Base-by-base conservation (phyloP, 2,888 invertebrate species). In the Drosophila suboccidentalis region DNA sequence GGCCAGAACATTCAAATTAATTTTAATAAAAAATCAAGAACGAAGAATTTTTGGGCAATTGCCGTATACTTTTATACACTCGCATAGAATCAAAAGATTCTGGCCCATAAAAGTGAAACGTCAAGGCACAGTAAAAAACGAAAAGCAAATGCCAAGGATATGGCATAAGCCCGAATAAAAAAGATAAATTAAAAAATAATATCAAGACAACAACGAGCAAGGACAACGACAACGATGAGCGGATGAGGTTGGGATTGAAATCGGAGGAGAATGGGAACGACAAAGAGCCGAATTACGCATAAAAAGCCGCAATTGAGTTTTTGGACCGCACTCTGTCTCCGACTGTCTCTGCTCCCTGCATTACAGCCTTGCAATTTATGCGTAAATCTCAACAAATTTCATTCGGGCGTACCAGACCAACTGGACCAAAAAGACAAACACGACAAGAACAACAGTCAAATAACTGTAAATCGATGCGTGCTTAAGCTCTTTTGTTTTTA, bases 161-260 rank as follows among this genome's bases (percentile, higher is more conserved):
- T 58, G 72, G 62, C 80, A 59, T 74, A 75, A 83, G 73, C 75
- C 67, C 65, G 69, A 72, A 84, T 78, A 88, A 80, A 85, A 88
- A 85, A 88, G 75, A 81, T 85, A 88, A 88, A 85, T 85, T 88
- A 83, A 83, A 85, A 88, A 88, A 83, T 85, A 88, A 86, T 86
- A 88, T 84, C 63, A 71, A 57, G 66, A 62, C 69, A 71, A 73
- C 66, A 80, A 58, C 66, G 71, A 68, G n/a, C n/a, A n/a, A n/a
- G n/a, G n/a, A n/a, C n/a, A n/a, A 58, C 66, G 71, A 68, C 22
- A 47, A 4, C 19, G 29, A 47, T n/a, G n/a, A 41, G 47, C 2
- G 34, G 22, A 43, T 34, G 17, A 69, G 39, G 38, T 15, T 38
- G 36, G 36, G 36, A 13, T 26, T 26, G 5, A 38, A 26, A 8